A percentile compares a stretch with the other conserved stretches of the same genome.
phyloP scores from a whole-genome alignment of 2,888 invertebrate species.

The Drosophila paucipuncta region DNA sequence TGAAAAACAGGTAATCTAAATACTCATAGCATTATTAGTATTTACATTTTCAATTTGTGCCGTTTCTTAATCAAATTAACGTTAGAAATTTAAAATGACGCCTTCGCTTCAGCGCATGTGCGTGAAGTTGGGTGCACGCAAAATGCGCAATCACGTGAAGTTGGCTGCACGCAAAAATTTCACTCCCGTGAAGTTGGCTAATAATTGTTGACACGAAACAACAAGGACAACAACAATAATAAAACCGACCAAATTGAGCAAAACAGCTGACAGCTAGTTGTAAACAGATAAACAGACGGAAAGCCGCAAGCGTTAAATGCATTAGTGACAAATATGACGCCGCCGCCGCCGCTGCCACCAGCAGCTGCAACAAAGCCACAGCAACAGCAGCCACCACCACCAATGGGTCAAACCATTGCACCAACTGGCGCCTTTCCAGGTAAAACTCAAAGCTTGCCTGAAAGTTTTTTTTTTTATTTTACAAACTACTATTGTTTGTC shows the following conservation, averaged over 20 bases:
- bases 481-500: not conserved
- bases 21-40: not conserved
- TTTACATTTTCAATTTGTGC: not conserved
- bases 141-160: constrained; percentile 5
- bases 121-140: constrained; percentile 40
- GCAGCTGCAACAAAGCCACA: constrained; percentile 11
- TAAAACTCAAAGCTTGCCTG: constrained; percentile 4
- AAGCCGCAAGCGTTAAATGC: not conserved
- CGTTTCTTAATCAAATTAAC: constrained; percentile 47
- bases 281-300: constrained; percentile 13
- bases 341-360: constrained; percentile 27
- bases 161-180: constrained; percentile 14
- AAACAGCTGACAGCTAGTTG: constrained; percentile 29
- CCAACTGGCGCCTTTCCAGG: constrained; percentile 67
- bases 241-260: not conserved
- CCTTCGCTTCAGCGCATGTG: constrained; percentile 6
- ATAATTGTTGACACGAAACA: constrained; percentile 1
- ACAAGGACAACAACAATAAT: constrained; percentile 13
- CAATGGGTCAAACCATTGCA: constrained; percentile 59
- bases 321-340: constrained; percentile 32
- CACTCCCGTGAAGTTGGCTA: constrained; percentile 9
- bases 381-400: constrained; percentile 53
- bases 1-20: not conserved
- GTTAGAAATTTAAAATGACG: constrained; percentile 22
- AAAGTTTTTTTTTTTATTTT: not conserved